Percentiles rank a stretch among this genome's conserved stretches.
Evolutionary conservation across 2,113 vertebrate species (phyloP).

Genomic region (Nycticorax nycticorax): DNA sequence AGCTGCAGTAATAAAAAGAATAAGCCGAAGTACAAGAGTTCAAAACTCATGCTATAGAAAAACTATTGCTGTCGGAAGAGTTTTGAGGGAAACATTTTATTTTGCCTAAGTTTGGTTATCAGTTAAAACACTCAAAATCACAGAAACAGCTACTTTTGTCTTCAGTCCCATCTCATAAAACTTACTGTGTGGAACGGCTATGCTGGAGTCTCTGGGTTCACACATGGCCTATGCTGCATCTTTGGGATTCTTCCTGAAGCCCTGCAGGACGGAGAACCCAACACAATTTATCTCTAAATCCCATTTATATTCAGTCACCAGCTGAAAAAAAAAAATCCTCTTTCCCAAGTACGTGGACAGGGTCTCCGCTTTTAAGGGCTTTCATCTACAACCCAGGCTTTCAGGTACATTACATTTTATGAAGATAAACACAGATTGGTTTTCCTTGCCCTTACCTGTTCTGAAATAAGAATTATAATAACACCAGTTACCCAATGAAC

Average conservation of each 20-base stretch:
- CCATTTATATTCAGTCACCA: neutral
- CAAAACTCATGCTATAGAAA: neutral
- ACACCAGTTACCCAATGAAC: neutral
- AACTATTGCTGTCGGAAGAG: neutral
- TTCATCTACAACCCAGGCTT: neutral
- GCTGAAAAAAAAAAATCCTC: neutral
- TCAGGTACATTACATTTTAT: neutral
- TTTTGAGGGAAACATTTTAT: neutral
- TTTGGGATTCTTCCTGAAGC: neutral
- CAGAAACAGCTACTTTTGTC: neutral
- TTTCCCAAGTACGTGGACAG: rapidly evolving
- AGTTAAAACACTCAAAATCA: neutral
- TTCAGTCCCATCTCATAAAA: neutral
- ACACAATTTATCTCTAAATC: neutral
- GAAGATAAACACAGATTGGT: neutral
- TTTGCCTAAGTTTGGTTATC: neutral
- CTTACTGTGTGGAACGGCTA: neutral
- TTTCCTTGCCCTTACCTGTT: neutral
- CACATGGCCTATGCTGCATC: rapidly evolving
- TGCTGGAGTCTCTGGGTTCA: neutral
- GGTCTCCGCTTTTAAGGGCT: neutral
- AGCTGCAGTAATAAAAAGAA: neutral
- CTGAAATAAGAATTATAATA: neutral
- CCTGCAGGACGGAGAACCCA: neutral
- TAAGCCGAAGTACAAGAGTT: neutral